These are phyloP conservation scores for Serranus cabrilla DNA, from an alignment of 2,797 vertebrate genomes.

Conservation along the genomic window DNA sequence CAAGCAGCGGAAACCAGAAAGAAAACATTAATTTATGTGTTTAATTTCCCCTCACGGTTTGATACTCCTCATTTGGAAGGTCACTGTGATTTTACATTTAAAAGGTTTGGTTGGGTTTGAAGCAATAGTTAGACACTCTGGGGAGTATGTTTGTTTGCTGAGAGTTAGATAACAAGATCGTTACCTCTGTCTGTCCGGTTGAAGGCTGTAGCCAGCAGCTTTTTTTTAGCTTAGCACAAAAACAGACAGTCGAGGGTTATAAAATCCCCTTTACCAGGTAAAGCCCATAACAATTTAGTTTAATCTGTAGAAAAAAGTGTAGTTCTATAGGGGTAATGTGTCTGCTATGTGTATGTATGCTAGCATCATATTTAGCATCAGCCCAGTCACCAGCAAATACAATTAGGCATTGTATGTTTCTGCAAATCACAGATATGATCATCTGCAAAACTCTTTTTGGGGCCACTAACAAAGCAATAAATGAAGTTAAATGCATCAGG, in stretches of 20 bases:
- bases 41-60: conserved; percentile 13
- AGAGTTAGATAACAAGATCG: background rate
- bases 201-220: background rate
- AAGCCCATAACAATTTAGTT: background rate
- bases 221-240: background rate
- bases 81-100: conserved; percentile 17
- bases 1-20: conserved; percentile 13
- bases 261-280: background rate
- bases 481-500: too few species aligned
- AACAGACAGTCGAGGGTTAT: background rate
- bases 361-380: background rate
- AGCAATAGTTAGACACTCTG: background rate
- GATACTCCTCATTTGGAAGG: background rate
- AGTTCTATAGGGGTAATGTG: background rate
- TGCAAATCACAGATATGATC: too few species aligned
- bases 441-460: too few species aligned
- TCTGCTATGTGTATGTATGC: background rate
- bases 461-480: too few species aligned
- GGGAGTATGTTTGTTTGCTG: background rate
- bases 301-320: background rate
- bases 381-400: too few species aligned
- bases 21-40: conserved; percentile 9
- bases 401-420: too few species aligned
- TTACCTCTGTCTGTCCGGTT: conserved; percentile 6
- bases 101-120: background rate